Evolutionary conservation across 2,888 invertebrate species (phyloP).

Genomic region (Neuroscelio doddi): DNA sequence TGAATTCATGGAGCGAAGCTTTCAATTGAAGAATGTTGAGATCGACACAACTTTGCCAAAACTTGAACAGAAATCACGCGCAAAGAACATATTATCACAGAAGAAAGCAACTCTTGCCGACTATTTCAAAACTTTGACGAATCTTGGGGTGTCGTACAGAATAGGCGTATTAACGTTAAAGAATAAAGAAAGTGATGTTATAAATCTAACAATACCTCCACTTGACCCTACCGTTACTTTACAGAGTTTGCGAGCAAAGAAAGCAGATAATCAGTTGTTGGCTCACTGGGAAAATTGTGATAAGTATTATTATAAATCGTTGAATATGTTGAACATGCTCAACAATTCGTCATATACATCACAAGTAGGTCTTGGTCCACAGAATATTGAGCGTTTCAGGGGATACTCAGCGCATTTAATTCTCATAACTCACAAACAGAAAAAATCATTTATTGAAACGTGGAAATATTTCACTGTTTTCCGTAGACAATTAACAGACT

Average conservation of each 20-base stretch:
- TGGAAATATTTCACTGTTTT: conserved; percentile 59
- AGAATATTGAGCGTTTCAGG: conserved; percentile 87
- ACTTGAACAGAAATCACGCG: conserved; percentile 84
- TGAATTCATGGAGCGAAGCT: conserved; percentile 79
- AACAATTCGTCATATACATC: conserved; percentile 78
- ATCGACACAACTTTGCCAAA: conserved; percentile 74
- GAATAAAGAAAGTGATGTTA: conserved; percentile 71
- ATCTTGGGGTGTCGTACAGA: conserved; percentile 86
- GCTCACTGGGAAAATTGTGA: conserved; percentile 83
- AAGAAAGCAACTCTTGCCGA: conserved; percentile 90
- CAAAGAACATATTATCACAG: conserved; percentile 86
- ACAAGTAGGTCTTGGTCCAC: conserved; percentile 84
- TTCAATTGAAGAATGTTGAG: conserved; percentile 79
- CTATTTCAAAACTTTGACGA: conserved; percentile 85
- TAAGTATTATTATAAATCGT: conserved; percentile 82
- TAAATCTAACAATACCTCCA: conserved; percentile 80
- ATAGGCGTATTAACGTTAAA: conserved; percentile 77
- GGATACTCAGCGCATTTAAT: conserved; percentile 89
- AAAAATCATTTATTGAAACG: conserved; percentile 76
- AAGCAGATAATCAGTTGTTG: conserved; percentile 73
- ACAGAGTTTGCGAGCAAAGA: conserved; percentile 71
- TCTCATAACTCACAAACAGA: conserved; percentile 79
- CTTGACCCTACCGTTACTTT: conserved; percentile 79
- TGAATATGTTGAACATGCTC: conserved; percentile 80
- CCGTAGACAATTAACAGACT: conserved; percentile 55